Conservation (phyloP, 2,888 invertebrate genomes). For the Carpatolechia fugitivella region DNA sequence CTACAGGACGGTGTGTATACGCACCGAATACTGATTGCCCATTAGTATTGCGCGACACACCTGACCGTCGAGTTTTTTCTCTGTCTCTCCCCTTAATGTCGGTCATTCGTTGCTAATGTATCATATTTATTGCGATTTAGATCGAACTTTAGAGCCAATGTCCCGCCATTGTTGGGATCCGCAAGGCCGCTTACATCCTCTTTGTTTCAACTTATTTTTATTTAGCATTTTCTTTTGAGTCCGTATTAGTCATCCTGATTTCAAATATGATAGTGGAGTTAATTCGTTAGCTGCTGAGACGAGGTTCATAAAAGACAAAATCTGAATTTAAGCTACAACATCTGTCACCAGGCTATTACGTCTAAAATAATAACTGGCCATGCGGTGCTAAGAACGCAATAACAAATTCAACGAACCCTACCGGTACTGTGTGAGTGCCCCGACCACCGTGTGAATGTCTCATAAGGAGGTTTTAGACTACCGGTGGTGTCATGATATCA, state of each 20-base stretch:
- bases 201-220: slow-evolving; percentile 28
- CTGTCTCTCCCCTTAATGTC: slow-evolving; percentile 75
- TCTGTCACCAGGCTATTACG: slow-evolving; percentile 62
- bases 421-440: slow-evolving; percentile 73
- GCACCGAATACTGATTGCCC: slow-evolving; percentile 75
- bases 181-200: slow-evolving; percentile 59
- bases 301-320: slow-evolving; percentile 44
- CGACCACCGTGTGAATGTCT: slow-evolving; percentile 75
- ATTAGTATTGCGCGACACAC: slow-evolving; percentile 77
- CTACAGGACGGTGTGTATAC: slow-evolving; percentile 75
- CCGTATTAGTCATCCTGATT: slow-evolving; percentile 37
- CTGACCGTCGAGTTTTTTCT: slow-evolving; percentile 71
- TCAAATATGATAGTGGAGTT: slow-evolving; percentile 19
- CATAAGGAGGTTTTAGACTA: slow-evolving; percentile 61
- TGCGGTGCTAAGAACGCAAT: slow-evolving; percentile 71
- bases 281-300: slow-evolving; percentile 30
- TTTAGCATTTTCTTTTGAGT: slow-evolving; percentile 6
- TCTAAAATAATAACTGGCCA: slow-evolving; percentile 68
- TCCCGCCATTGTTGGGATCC: slow-evolving; percentile 54
- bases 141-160: slow-evolving; percentile 52
- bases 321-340: slow-evolving; percentile 61
- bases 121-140: slow-evolving; percentile 74
- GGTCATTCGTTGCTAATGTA: slow-evolving; percentile 75
- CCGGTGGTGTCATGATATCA: slow-evolving; percentile 67
- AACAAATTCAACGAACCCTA: slow-evolving; percentile 79